Percentiles rank a stretch among this genome's conserved stretches.
Conservation (phyloP, 2,888 invertebrate genomes). For the Periphyllus acericola region DNA sequence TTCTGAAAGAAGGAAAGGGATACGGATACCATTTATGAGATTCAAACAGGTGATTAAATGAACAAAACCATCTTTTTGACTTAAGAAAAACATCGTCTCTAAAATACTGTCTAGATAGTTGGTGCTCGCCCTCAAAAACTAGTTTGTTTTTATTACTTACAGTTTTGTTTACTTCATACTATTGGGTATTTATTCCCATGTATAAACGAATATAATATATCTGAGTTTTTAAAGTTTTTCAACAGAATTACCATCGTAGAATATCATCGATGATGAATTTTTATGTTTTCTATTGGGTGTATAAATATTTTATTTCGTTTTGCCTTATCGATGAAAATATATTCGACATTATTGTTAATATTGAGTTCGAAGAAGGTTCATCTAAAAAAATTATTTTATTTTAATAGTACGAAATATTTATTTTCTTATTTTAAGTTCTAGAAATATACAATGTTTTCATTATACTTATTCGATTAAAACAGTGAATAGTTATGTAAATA, state of each 20-base stretch:
- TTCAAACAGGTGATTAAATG: background rate
- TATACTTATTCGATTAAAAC: too few relatives aligned
- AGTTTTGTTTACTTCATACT: background rate
- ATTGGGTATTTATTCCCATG: background rate
- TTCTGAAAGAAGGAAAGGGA: background rate
- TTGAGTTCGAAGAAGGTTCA: too few relatives aligned
- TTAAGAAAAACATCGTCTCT: background rate
- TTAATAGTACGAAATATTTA: too few relatives aligned
- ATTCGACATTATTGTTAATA: background rate
- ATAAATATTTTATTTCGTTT: background rate
- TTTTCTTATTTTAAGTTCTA: too few relatives aligned
- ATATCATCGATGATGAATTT: background rate
- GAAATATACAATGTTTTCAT: too few relatives aligned
- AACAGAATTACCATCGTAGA: background rate
- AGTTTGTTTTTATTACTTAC: background rate
- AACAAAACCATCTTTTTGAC: background rate
- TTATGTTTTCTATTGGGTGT: background rate
- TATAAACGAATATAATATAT: background rate
- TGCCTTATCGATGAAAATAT: too few relatives aligned
- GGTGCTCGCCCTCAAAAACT: background rate
- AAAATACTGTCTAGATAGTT: background rate
- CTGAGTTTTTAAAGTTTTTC: too few relatives aligned
- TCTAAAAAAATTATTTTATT: too few relatives aligned
- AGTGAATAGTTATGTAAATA: too few relatives aligned
- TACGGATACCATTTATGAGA: background rate